Evolutionary conservation across 1,140 invertebrate species (phyloP), one percentile per base, ranked within the genome.

Genomic region (Oncopeltus fasciatus): DNA sequence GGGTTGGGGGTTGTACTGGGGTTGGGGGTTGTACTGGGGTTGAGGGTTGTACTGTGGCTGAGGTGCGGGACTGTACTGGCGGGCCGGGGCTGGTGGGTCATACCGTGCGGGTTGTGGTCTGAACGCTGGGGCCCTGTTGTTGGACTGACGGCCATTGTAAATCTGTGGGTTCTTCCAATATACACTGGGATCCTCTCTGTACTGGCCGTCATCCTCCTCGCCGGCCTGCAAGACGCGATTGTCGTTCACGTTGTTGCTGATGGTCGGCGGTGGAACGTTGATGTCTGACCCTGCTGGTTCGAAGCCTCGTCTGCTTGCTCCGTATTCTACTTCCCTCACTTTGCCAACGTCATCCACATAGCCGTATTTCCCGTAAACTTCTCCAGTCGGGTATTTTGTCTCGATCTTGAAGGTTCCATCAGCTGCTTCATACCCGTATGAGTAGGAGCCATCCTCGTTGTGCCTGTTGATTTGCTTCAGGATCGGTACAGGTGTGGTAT

Each of bases 321-420:
- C 87, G 68, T 91, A 91, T 61, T 88, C 85, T 4, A 86, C 77
- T 69, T 86, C 83, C 9, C 81, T 78, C 38, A 65, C 64, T 67
- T 80, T 81, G 16, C 89, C 88, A 16, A 76, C 74, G 66, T 88
- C 87, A 66, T 91, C 89, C 0, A 90, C 79, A 71, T 90, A 92
- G 20, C 86, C 83, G 69, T 88, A 85, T 71, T 89, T 87, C 51
- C 90, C 90, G 43, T 84, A 85, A 2, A 91, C 85, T 68, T 90
- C 87, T 0, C 88, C 87, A 24, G 80, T 85, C 0, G 85, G 80
- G 66, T 87, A 87, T 71, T 89, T 90, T 0, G 87, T 90, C 72
- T 95, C 90, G 62, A 93, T 91, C 73, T 93, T 93, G 77, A 90
- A 92, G 27, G 87, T 85, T n/a, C 90, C 90, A 70, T 93, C 89